Base-by-base conservation (phyloP, 2,113 vertebrate genomes). In the Sylvietta virens region DNA sequence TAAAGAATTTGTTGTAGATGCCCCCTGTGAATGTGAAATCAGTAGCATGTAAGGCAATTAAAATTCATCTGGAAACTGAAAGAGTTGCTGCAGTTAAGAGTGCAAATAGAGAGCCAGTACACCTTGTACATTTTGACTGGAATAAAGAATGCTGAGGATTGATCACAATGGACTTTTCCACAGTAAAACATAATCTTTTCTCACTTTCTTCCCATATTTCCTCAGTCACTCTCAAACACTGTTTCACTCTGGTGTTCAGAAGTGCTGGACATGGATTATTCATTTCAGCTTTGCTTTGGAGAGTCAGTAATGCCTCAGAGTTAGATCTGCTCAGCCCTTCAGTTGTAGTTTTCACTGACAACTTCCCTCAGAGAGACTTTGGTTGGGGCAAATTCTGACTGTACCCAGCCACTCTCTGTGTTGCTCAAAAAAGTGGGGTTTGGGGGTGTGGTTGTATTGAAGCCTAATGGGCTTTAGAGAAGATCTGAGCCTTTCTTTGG, bases 181-280 rank as follows among this genome's bases (percentile, higher is more conserved):
- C 47, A 27, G 6, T 26, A n/a, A 47, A 50, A 31, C 0, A 0
- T 78, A 13, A 4, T 54, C 10, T 40, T 48, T 85, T n/a, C n/a
- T 92, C 0, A 1, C 21, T 73, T 69, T 33, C 28, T 66, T 62
- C 44, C 31, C 3, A 1, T 79, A 57, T 57, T 82, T 66, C 37
- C 35, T 80, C 20, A 18, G 19, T 67, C 16, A 24, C 33, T 86
- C n/a, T 84, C 50, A 47, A 65, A 58, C 40, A 26, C 35, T 1
- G 1, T 61, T 77, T 92, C 19, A 15, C 11, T 66, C 22, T 26
- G 26, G 2, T 37, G 28, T 84, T 93, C n/a, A 28, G 60, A 81
- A 61, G 40, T 23, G 20, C 61, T 62, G 60, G 23, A 5, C 17
- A 4, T 20, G 33, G 61, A 27, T 37, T 45, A 7, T n/a, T 42